These are phyloP conservation scores for Oenanthe oenanthe DNA, from an alignment of 2,113 vertebrate species.

Conservation along the genomic window DNA sequence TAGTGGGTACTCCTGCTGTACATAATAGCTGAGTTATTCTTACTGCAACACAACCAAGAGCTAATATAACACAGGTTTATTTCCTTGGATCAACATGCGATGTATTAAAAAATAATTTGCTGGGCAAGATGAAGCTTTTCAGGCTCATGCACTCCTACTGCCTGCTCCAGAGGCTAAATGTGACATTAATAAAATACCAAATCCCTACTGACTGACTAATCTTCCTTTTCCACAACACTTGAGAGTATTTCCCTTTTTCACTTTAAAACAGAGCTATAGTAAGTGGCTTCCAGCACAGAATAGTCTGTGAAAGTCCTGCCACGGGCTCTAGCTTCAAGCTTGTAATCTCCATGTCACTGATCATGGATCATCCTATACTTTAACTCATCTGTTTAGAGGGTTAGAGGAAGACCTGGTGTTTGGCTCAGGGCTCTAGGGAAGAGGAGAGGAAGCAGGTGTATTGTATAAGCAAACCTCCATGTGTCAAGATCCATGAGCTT, in stretches of 20 bases:
- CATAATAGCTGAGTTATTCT: background rate
- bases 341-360: background rate
- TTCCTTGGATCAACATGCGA: background rate
- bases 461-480: background rate
- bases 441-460: constrained; percentile 10
- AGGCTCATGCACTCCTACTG: background rate
- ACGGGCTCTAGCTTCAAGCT: background rate
- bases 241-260: constrained; percentile 36
- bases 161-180: constrained; percentile 9
- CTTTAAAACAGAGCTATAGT: background rate
- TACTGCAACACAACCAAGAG: background rate
- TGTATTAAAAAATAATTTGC: constrained; percentile 33
- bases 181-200: background rate
- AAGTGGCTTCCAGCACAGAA: background rate
- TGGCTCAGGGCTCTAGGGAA: background rate
- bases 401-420: background rate
- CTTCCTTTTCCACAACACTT: constrained; percentile 38
- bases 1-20: background rate
- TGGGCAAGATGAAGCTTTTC: constrained; percentile 4
- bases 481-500: background rate
- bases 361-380: background rate
- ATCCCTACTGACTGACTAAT: constrained; percentile 67
- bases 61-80: constrained; percentile 16
- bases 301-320: background rate
- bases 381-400: background rate